Percentiles rank a stretch among this genome's conserved stretches.
These are phyloP conservation scores for Platysteira castanea DNA, from an alignment of 2,113 vertebrate species.

Conservation along the genomic window DNA sequence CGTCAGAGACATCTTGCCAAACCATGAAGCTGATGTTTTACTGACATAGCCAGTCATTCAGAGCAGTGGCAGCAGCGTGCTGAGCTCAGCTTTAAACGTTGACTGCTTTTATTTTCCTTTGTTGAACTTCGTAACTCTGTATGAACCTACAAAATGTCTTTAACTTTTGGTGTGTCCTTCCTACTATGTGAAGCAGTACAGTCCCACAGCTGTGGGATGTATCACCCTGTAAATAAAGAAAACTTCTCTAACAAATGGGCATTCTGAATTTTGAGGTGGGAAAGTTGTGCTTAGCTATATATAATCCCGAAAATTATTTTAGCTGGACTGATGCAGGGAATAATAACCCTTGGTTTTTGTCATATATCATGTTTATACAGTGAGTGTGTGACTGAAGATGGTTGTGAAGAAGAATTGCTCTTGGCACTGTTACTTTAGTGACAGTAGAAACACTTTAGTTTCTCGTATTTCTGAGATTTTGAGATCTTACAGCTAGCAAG, in stretches of 20 bases:
- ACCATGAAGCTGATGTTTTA: neutral
- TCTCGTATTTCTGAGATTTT: neutral
- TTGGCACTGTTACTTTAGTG: neutral
- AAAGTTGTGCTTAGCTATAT: neutral
- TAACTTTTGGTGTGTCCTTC: neutral
- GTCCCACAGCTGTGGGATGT: neutral
- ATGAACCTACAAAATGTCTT: neutral
- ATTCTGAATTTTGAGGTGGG: neutral
- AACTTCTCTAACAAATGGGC: neutral
- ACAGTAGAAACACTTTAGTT: neutral
- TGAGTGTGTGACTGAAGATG: neutral
- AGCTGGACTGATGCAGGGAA: neutral
- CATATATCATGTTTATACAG: neutral
- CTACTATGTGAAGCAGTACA: neutral
- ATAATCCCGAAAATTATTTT: neutral
- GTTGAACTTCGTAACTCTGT: neutral
- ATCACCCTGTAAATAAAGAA: neutral
- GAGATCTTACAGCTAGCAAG: neutral
- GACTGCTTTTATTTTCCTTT: neutral
- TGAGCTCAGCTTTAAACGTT: neutral
- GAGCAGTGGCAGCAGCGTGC: neutral
- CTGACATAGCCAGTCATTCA: neutral
- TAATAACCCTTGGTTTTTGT: neutral
- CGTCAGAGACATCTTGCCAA: neutral
- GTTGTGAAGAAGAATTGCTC: neutral